These are phyloP conservation scores for Ascidia mentula DNA, from an alignment of 23 tunicate genomes.

Conservation along the genomic window DNA sequence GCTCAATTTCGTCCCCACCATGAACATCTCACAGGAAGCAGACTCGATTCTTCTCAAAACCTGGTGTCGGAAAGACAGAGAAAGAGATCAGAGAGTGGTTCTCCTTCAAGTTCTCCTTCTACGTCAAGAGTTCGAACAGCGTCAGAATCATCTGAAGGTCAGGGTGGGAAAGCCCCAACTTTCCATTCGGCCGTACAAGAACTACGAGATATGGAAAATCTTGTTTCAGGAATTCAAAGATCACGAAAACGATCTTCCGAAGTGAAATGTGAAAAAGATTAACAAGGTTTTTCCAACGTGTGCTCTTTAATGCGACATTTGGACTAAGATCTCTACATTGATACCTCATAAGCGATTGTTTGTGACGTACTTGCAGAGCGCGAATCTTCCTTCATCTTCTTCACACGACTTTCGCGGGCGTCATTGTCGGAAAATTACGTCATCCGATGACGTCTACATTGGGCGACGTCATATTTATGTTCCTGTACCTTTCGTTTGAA, in stretches of 20 bases:
- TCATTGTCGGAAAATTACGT: neutral
- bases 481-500: neutral
- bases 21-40: neutral
- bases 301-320: neutral
- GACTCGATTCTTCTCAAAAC: constrained; percentile 27
- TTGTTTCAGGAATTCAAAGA: constrained; percentile 49
- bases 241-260: constrained; percentile 18
- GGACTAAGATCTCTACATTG: neutral
- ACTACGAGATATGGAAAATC: constrained; percentile 65
- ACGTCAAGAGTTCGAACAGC: constrained; percentile 48
- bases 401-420: constrained; percentile 2
- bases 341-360: neutral
- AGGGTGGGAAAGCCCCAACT: neutral
- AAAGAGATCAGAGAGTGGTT: constrained; percentile 35
- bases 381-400: neutral
- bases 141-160: constrained; percentile 40
- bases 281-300: neutral
- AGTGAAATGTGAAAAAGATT: neutral
- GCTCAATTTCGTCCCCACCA: neutral
- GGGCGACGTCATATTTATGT: constrained; percentile 5
- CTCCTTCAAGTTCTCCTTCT: constrained; percentile 52
- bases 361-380: neutral
- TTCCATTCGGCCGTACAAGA: constrained; percentile 40
- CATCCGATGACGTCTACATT: neutral
- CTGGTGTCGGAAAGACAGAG: constrained; percentile 17